Conservation (phyloP, 1,140 invertebrate genomes). For the Lordiphosa mommai region DNA sequence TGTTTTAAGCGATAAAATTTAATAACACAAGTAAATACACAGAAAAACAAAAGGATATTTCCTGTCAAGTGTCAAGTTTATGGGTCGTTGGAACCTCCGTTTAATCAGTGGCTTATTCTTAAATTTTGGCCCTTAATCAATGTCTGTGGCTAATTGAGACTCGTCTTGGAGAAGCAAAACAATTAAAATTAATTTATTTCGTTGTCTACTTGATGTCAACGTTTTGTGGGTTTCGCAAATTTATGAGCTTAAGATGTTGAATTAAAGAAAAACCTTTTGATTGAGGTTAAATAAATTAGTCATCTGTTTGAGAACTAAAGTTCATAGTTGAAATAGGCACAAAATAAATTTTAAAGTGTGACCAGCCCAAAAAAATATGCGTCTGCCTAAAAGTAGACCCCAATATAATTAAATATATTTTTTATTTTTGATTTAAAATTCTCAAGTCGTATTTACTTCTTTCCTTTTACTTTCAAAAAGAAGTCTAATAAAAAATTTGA, state of each 20-base stretch:
- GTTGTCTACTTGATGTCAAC: constrained; percentile 14
- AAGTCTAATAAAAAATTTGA: no score
- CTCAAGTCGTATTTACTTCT: no score
- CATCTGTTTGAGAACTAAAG: no score
- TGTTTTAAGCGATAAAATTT: constrained; percentile 30
- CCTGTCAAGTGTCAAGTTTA: constrained; percentile 41
- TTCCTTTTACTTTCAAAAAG: no score
- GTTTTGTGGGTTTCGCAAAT: constrained; percentile 7
- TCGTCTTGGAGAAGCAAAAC: no score
- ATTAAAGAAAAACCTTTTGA: not conserved
- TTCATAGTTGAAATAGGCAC: no score
- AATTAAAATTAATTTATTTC: constrained; percentile 13
- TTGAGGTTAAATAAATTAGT: not conserved
- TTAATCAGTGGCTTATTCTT: no score
- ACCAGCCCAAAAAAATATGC: no score
- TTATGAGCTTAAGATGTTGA: constrained; percentile 3
- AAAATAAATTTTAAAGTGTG: no score
- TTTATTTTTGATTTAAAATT: no score
- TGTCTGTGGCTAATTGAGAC: constrained; percentile 32
- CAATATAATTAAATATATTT: no score
- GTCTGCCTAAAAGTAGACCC: no score
- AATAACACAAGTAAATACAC: not conserved
- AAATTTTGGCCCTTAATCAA: constrained; percentile 8
- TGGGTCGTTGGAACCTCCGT: constrained; percentile 21
- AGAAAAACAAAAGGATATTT: constrained; percentile 31